phyloP scores from a whole-genome alignment of 2,113 vertebrate species.

The Cygnus buccinator region DNA sequence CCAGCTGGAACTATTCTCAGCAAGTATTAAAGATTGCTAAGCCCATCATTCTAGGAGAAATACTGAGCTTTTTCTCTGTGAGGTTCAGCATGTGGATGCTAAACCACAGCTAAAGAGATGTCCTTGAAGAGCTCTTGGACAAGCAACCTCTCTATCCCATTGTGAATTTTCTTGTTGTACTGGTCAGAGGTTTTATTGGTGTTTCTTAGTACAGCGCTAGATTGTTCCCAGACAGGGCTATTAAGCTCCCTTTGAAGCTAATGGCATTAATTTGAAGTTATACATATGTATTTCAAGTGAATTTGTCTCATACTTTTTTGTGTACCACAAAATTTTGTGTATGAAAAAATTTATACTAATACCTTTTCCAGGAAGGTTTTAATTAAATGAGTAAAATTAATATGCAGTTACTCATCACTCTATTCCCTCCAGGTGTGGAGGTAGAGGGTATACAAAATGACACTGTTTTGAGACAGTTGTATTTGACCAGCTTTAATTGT shows the following conservation, averaged over 20 bases:
- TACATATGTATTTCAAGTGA: background rate
- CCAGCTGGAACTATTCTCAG: background rate
- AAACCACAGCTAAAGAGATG: background rate
- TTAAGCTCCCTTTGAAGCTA: background rate
- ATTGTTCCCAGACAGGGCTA: background rate
- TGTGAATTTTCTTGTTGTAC: background rate
- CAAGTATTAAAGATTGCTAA: background rate
- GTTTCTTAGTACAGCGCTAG: background rate
- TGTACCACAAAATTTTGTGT: background rate
- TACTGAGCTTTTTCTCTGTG: background rate
- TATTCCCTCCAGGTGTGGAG: constrained; percentile 13
- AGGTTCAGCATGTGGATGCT: background rate
- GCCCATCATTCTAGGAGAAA: background rate
- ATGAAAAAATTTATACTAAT: background rate
- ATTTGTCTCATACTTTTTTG: background rate
- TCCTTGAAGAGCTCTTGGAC: background rate
- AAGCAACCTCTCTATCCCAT: background rate
- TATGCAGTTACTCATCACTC: background rate
- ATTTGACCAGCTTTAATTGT: background rate
- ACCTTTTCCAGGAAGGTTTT: constrained; percentile 40
- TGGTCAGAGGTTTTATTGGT: background rate
- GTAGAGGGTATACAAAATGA: background rate
- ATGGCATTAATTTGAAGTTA: background rate
- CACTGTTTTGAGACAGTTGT: background rate
- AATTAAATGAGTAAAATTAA: constrained; percentile 3